phyloP scores from a whole-genome alignment of 2,113 vertebrate genomes.

The Vulpes ferrilata region DNA sequence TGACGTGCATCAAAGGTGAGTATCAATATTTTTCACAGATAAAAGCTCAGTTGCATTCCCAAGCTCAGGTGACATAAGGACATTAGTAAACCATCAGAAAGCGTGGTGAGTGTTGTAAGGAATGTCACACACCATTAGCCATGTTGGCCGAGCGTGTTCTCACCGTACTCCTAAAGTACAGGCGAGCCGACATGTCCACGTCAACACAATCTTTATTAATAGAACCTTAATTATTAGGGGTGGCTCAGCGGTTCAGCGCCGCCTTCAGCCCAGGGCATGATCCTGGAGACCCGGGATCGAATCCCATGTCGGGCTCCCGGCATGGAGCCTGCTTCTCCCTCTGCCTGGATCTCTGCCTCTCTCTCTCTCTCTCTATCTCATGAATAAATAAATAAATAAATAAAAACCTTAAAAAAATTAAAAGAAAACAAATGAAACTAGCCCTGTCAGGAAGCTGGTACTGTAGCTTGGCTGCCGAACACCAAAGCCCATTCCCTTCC shows the following conservation, averaged over 20 bases:
- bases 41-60: background rate
- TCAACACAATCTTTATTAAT: background rate
- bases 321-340: too few species aligned
- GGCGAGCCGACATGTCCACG: too few species aligned
- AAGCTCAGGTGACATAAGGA: background rate
- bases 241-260: too few species aligned
- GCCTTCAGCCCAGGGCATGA: too few species aligned
- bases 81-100: background rate
- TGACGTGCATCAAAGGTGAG: rapidly evolving
- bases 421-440: background rate
- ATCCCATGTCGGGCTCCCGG: rapidly evolving
- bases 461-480: background rate
- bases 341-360: too few species aligned
- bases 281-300: too few species aligned
- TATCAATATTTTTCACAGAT: background rate
- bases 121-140: background rate
- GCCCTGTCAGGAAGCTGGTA: background rate
- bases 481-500: too few species aligned
- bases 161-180: background rate
- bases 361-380: too few species aligned
- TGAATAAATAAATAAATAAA: too few species aligned
- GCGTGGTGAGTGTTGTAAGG: background rate
- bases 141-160: background rate
- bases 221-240: too few species aligned
- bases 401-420: too few species aligned